These are phyloP conservation scores for Cryptoprocta ferox DNA, from an alignment of 2,797 vertebrate species.

Conservation along the genomic window DNA sequence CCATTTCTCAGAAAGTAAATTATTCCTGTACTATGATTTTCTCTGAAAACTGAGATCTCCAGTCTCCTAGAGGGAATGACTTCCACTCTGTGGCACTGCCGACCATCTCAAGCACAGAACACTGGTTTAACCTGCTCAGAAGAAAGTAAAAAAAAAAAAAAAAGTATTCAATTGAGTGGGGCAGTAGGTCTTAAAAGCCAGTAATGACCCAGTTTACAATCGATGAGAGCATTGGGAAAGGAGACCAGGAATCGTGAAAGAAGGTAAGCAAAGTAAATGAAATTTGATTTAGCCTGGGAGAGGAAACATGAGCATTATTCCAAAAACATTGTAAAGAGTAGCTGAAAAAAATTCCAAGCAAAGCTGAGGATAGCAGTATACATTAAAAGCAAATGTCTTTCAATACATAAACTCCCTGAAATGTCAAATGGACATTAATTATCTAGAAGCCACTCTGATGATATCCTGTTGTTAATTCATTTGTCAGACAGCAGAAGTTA, in stretches of 20 bases:
- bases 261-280: not conserved
- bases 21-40: not conserved
- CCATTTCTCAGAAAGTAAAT: not conserved
- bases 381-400: conserved; percentile 49
- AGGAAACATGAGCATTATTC: not conserved
- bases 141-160: not conserved
- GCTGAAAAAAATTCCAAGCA: not conserved
- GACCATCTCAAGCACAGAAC: not conserved
- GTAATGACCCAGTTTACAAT: not conserved
- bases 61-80: not conserved
- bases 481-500: conserved; percentile 54
- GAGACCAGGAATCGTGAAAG: not conserved
- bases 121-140: not conserved
- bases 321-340: not conserved
- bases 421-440: conserved; percentile 61
- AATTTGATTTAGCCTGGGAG: not conserved
- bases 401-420: not conserved
- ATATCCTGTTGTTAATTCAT: conserved; percentile 52
- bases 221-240: not conserved
- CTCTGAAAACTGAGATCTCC: not conserved
- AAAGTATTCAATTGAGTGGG: not conserved
- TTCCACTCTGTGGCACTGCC: no score
- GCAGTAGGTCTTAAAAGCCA: not conserved
- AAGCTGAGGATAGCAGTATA: not conserved
- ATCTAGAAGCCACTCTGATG: conserved; percentile 18